Evolutionary conservation across 1,140 invertebrate genomes (phyloP), one percentile per base, ranked within the genome.

Genomic region (Temnothorax curvispinosus): DNA sequence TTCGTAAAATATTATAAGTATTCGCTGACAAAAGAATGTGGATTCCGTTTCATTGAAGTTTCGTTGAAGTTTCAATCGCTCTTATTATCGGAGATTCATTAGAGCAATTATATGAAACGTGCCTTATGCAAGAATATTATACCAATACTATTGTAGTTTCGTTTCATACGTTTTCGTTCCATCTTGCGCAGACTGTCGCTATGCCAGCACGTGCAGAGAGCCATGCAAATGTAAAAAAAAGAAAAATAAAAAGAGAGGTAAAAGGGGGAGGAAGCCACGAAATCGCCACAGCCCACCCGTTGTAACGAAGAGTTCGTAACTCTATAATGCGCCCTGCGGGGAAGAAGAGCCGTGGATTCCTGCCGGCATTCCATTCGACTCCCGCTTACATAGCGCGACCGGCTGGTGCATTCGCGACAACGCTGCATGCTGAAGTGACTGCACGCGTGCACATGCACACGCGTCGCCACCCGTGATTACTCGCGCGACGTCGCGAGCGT

Each of bases 271-370:
- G 50, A 64, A 82, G 65, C 50, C 27, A 56, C 84, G 88, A 86
- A 88, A 89, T 90, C 88, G 80, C 56, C 56, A 67, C 41, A 84
- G 87, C 72, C 88, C 90, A 91, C 82, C 88, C 91, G 88, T 91
- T 87, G 88, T 87, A 92, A 90, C 77, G 60, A 86, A 65, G 82
- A 90, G 87, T 90, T 91, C 87, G 91, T 91, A 90, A 91, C 90
- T 91, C 76, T 87, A 89, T 91, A 91, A 91, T 91, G 89, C 89
- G 80, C 87, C 80, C 87, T 88, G 90, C 84, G 80, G 90, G 87
- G 87, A 87, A 78, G 87, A 88, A 85, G 54, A 58, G 67, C 35
- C 64, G 62, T 84, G 90, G 80, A 92, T 90, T 92, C 91, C 90
- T 87, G 72, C 86, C 84, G 81, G 86, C 91, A 86, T 89, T 91